Evolutionary conservation across 64 coral and sea anemone species (phyloP).

Genomic region (Montipora efflorescens): DNA sequence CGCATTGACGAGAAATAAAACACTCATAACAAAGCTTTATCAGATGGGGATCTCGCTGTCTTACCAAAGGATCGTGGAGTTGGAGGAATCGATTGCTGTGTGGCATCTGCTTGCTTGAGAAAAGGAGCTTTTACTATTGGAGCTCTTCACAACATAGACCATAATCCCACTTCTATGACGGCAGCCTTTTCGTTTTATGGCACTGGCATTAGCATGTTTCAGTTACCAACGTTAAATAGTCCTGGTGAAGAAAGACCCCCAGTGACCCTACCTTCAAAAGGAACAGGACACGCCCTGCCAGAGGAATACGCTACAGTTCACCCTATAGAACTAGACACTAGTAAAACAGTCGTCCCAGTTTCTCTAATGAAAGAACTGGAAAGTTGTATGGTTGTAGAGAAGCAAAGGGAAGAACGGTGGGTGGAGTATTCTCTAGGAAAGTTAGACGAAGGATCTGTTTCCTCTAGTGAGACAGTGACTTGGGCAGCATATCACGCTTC

Average conservation of each 20-base stretch:
- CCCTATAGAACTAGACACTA: slow-evolving; percentile 42
- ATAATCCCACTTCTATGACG: slow-evolving; percentile 64
- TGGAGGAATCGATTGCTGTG: slow-evolving; percentile 51
- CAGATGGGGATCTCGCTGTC: slow-evolving; percentile 58
- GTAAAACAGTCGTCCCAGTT: slow-evolving; percentile 21
- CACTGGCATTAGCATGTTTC: slow-evolving; percentile 65
- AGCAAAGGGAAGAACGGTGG: slow-evolving; percentile 36
- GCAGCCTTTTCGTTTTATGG: slow-evolving; percentile 68
- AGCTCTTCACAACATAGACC: slow-evolving; percentile 66
- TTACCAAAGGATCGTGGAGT: slow-evolving; percentile 64
- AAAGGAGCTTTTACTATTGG: slow-evolving; percentile 68
- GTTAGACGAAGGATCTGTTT: slow-evolving; percentile 29
- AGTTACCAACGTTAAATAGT: slow-evolving; percentile 41
- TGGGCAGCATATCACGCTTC: slow-evolving; percentile 58
- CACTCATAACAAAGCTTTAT: slow-evolving; percentile 60
- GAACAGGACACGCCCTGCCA: slow-evolving; percentile 52
- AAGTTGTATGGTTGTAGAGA: slow-evolving; percentile 22
- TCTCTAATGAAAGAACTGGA: slow-evolving; percentile 7
- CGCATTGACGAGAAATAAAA: slow-evolving; percentile 56
- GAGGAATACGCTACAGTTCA: slow-evolving; percentile 61
- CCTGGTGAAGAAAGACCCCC: slow-evolving; percentile 27
- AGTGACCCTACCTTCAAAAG: slow-evolving; percentile 36
- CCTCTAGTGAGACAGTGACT: slow-evolving; percentile 35
- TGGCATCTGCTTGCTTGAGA: slow-evolving; percentile 57
- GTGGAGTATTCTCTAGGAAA: slow-evolving; percentile 41